Evolutionary conservation across 2,888 invertebrate species (phyloP).

Genomic region (Synergus laeviventris): DNA sequence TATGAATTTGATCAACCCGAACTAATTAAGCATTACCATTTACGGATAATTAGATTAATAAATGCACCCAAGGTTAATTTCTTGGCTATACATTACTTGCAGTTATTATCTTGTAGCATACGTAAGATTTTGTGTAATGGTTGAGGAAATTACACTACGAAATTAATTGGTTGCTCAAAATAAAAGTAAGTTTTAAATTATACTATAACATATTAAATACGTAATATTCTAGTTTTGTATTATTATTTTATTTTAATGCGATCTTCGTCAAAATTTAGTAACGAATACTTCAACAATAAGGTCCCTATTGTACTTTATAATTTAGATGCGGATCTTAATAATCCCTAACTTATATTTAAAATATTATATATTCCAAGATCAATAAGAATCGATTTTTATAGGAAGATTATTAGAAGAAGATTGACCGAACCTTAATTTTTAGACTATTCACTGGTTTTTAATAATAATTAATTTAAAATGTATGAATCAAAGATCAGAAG

Average conservation of each 20-base stretch:
- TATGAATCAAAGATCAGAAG: background rate
- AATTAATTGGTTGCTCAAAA: background rate
- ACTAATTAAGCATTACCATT: constrained; percentile 3
- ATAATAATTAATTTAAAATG: background rate
- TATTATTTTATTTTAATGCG: background rate
- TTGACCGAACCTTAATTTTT: background rate
- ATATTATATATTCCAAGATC: no score
- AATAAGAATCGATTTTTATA: background rate
- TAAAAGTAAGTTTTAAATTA: background rate
- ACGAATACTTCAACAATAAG: no score
- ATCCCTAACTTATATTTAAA: no score
- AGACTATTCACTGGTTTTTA: background rate
- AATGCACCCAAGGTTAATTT: constrained; percentile 3
- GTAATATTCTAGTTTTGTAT: background rate
- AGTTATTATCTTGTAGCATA: background rate
- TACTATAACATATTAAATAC: background rate
- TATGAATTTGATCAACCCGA: constrained; percentile 8
- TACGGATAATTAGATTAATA: constrained; percentile 4
- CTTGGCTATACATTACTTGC: background rate
- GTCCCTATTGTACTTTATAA: no score
- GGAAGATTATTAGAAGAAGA: background rate
- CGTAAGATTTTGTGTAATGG: background rate
- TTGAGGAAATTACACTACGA: background rate
- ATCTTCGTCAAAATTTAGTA: no score
- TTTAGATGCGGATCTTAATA: no score